Evolutionary conservation across 2,797 vertebrate genomes (phyloP).

Genomic region (Sciurus vulgaris): DNA sequence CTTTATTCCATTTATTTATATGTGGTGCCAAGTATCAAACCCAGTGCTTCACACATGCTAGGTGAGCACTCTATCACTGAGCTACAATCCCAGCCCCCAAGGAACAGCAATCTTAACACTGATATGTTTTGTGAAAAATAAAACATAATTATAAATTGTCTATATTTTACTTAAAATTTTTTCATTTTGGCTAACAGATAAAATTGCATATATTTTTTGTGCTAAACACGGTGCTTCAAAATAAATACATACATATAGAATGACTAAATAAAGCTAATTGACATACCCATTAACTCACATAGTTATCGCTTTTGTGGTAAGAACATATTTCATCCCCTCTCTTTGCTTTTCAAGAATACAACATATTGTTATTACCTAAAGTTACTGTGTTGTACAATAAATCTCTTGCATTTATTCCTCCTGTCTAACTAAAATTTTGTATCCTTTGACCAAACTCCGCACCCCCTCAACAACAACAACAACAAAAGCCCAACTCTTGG

Average conservation of each 20-base stretch:
- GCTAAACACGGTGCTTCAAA: no score
- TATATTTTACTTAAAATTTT: background rate
- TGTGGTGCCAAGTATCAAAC: no score
- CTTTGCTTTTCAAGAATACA: background rate
- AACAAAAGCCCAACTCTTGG: background rate
- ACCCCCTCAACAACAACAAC: no score
- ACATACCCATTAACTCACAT: background rate
- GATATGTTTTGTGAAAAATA: slow-evolving; percentile 10
- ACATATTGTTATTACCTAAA: background rate
- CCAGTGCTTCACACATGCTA: no score
- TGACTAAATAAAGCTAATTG: background rate
- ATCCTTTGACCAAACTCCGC: background rate
- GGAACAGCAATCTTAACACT: background rate
- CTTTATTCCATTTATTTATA: no score
- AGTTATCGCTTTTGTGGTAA: background rate
- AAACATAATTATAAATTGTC: slow-evolving; percentile 3
- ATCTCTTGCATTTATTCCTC: background rate
- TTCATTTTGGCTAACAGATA: background rate
- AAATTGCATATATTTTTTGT: background rate
- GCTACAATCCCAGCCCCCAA: background rate
- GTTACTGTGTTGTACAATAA: background rate
- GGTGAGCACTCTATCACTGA: no score
- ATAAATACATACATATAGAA: no score
- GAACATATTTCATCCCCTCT: background rate
- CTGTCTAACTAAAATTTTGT: background rate